Evolutionary conservation across 92 coral and sea anemone genomes (phyloP), one percentile per base, ranked within the genome.

Genomic region (Heteractis magnifica): DNA sequence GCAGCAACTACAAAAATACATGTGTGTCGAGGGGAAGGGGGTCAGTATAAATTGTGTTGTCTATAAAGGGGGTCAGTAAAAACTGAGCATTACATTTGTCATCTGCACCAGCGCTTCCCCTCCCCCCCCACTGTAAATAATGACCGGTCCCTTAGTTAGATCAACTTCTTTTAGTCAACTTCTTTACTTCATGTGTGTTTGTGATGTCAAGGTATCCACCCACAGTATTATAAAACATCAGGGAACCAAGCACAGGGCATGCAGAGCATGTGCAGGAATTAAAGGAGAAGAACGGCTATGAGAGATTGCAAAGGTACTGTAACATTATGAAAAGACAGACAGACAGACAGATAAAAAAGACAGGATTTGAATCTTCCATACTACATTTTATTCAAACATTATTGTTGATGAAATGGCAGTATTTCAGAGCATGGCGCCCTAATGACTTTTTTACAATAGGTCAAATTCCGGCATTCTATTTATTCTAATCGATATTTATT

Each of bases 341-440:
- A 18, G 70, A 62, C 23, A 62, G 26, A 5, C 5, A 62, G 70
- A 18, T 4, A 62, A 9, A 55, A 55, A 62, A 12, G 14, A 12
- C 14, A 62, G 49, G 49, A 68, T 13, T 68, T 68, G 12, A 68
- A 68, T 68, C 26, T 6, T n/a, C 20, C 73, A 68, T 68, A 68
- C 73, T 68, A 68, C 73, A 21, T 68, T 68, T 68, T 68, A 68
- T 68, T 68, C 48, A 68, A 68, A 68, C 73, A 68, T 68, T 21
- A 68, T 20, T 18, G 70, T 68, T 68, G 73, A 26, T 68, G 73
- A 13, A 26, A 9, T 26, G 58, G 9, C 26, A 68, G 44, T 23
- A 3, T 68, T 68, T 68, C 73, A 48, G 73, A 68, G 73, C 49
- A 23, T 8, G 73, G 73, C 15, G 23, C 73, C 23, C 73, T 20